Evolutionary conservation across 2,797 vertebrate genomes (phyloP), one percentile per base, ranked within the genome.

Genomic region (Notolabrus celidotus): DNA sequence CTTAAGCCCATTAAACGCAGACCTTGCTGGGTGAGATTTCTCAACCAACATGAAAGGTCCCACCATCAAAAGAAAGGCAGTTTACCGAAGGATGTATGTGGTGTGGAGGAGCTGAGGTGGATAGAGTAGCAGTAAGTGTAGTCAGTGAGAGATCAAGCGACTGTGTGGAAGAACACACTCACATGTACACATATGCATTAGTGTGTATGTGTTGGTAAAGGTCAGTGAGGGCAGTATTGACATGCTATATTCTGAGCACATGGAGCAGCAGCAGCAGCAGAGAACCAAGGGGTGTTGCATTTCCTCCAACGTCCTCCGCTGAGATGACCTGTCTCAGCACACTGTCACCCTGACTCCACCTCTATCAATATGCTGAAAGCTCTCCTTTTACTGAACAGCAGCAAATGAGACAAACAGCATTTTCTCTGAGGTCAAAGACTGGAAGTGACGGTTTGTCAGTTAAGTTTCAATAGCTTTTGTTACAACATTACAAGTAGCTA

Each of bases 351-450:
- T 86, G 86, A 87, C 80, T 85, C 82, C 85, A 86, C 83, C 84
- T 86, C 80, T 77, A 84, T 91, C 85, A 74, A 83, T 86, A 82
- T 85, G 88, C 89, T 89, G 84, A 89, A 83, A 83, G 84, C 71
- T 77, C 77, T 86, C 54, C 77, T 87, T 86, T 86, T 33, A 64
- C 46, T 33, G 17, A 76, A 58, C 46, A 75, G 61, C 66, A 67
- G 78, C 49, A 56, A 72, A 79, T 38, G 41, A 67, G 25, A 61
- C 16, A 15, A 64, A 71, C 16, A 41, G 36, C 38, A 80, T 53
- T 71, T 72, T 65, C 76, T 59, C 79, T 71, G 41, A 79, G 77
- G 82, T 73, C 60, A 23, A 63, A 67, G 4, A 19, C 22, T 73
- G 1, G 14, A 62, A 67, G 57, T 61, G 49, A 22, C 41, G 10